These are phyloP conservation scores for Neodontobutis hainanensis DNA, from an alignment of 2,113 vertebrate genomes.

Conservation along the genomic window DNA sequence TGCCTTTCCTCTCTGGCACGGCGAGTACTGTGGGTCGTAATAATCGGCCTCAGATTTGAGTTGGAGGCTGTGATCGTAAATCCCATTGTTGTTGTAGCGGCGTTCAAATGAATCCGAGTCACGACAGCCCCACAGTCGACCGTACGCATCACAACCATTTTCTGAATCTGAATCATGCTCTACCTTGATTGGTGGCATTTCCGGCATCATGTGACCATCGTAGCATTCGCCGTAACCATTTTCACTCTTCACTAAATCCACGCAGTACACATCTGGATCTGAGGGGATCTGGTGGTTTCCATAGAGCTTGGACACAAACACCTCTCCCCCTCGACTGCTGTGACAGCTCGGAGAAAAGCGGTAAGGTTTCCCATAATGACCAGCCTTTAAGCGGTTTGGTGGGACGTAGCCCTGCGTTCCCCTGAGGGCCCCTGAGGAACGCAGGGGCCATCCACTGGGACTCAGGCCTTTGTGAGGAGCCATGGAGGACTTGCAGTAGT, in stretches of 20 bases:
- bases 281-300: slow-evolving; percentile 69
- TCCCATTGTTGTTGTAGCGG: slow-evolving; percentile 66
- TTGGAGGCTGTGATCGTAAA: slow-evolving; percentile 76
- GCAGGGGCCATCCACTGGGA: slow-evolving; percentile 72
- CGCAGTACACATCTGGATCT: slow-evolving; percentile 70
- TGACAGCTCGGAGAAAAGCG: slow-evolving; percentile 75
- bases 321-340: slow-evolving; percentile 62
- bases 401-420: slow-evolving; percentile 59
- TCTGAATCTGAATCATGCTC: slow-evolving; percentile 89
- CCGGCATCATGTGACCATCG: slow-evolving; percentile 73
- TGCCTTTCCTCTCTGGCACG: slow-evolving; percentile 81
- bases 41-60: slow-evolving; percentile 86
- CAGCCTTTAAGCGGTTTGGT: slow-evolving; percentile 67
- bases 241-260: slow-evolving; percentile 81
- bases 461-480: slow-evolving; percentile 73
- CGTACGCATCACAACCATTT: slow-evolving; percentile 77
- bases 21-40: slow-evolving; percentile 74
- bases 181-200: slow-evolving; percentile 87
- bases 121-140: slow-evolving; percentile 79
- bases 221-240: slow-evolving; percentile 73
- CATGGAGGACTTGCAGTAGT: slow-evolving; percentile 77
- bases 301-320: slow-evolving; percentile 77
- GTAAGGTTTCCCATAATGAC: slow-evolving; percentile 78
- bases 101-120: slow-evolving; percentile 66
- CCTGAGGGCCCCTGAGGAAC: slow-evolving; percentile 68